phyloP scores from a whole-genome alignment of 2,888 invertebrate species.

The Hemistola chrysoprasaria region DNA sequence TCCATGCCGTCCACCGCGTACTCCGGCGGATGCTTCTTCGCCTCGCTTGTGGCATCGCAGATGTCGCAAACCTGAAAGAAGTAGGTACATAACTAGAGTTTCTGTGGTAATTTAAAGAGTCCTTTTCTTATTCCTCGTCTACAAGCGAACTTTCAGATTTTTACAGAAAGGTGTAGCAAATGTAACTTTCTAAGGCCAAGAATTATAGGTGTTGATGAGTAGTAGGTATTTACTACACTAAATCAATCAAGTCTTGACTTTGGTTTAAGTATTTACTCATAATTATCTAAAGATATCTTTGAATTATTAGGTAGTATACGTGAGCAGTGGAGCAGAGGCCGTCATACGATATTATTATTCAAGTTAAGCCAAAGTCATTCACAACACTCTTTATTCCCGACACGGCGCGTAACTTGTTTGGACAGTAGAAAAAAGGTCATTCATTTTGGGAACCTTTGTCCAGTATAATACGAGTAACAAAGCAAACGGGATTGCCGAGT shows the following conservation, averaged over 20 bases:
- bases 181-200: too few species aligned
- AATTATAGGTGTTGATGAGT: too few species aligned
- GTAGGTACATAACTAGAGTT: too few species aligned
- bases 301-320: too few species aligned
- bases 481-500: conserved; percentile 44
- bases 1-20: conserved; percentile 98
- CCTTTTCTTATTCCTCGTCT: too few species aligned
- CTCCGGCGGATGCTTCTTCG: conserved; percentile 93
- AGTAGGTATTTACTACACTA: too few species aligned
- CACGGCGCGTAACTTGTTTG: conserved; percentile 40
- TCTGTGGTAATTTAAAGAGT: too few species aligned
- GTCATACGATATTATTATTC: conserved; percentile 24
- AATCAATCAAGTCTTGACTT: too few species aligned
- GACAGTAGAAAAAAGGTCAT: conserved; percentile 41
- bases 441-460: conserved; percentile 49
- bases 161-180: too few species aligned
- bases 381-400: conserved; percentile 8
- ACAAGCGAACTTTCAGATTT: too few species aligned
- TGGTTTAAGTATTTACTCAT: too few species aligned
- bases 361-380: conserved; percentile 26
- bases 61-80: conserved; percentile 94
- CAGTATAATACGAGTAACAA: conserved; percentile 31
- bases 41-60: conserved; percentile 89
- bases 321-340: conserved; percentile 16
- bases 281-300: too few species aligned